A percentile compares a stretch with the other conserved stretches of the same genome.
Conservation (phyloP, 2,113 vertebrate species). For the Corapipo altera region DNA sequence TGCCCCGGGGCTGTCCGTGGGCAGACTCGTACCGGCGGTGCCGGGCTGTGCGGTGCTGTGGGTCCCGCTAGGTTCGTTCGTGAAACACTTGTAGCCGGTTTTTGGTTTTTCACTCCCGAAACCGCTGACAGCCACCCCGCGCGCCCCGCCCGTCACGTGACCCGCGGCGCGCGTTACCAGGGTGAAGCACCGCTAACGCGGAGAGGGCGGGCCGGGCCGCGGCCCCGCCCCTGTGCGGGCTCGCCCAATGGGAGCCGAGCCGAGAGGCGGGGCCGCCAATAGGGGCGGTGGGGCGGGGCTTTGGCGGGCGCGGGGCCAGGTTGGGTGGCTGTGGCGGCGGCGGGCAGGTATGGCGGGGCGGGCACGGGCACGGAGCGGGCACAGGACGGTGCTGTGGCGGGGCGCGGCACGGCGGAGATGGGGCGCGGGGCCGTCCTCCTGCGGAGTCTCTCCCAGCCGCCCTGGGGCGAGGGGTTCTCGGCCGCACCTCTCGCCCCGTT, state of each 20-base stretch:
- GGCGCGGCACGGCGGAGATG: too few relatives aligned
- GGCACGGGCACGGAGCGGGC: not conserved
- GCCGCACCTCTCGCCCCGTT: not conserved
- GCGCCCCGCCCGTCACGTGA: not conserved
- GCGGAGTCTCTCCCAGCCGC: too few relatives aligned
- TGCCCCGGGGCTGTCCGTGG: too few relatives aligned
- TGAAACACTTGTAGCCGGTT: fast-evolving
- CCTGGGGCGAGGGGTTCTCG: not conserved
- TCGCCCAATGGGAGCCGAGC: not conserved
- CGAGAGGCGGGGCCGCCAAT: not conserved
- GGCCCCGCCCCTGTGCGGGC: fast-evolving
- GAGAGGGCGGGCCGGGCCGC: not conserved
- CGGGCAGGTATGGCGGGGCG: not conserved
- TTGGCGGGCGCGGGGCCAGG: not conserved
- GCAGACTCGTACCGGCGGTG: not conserved
- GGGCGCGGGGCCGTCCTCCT: too few relatives aligned
- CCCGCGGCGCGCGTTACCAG: not conserved
- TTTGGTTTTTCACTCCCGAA: fast-evolving
- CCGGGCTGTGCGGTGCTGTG: fast-evolving
- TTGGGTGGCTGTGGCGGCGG: not conserved
- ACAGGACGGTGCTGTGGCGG: not conserved
- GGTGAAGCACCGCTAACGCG: not conserved
- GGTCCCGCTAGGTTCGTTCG: fast-evolving
- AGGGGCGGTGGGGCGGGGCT: not conserved
- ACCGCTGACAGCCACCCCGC: fast-evolving